Percentiles rank a stretch among this genome's conserved stretches.
phyloP scores from a whole-genome alignment of 2,797 vertebrate species.

The Tadarida brasiliensis region DNA sequence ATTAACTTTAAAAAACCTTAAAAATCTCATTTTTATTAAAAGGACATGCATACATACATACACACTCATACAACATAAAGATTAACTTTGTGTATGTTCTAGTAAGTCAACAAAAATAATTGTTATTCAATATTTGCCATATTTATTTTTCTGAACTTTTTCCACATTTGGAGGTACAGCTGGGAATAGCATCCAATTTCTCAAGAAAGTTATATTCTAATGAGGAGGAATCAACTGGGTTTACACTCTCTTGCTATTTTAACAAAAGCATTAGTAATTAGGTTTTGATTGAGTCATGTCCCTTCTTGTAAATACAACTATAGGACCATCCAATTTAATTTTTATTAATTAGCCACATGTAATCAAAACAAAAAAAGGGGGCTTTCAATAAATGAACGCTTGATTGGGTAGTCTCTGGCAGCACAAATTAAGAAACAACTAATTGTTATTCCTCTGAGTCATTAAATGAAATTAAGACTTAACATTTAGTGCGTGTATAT shows the following conservation, averaged over 20 bases:
- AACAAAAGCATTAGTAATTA: conserved; percentile 45
- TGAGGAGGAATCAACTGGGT: conserved; percentile 17
- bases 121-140: not conserved
- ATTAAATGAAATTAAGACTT: conserved; percentile 45
- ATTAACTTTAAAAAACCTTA: not conserved
- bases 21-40: conserved; percentile 29
- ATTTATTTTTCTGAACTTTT: not conserved
- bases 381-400: not conserved
- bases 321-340: not conserved
- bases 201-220: conserved; percentile 1
- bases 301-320: not conserved
- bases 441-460: conserved; percentile 1
- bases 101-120: not conserved
- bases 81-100: not conserved
- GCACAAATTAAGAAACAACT: conserved; percentile 36
- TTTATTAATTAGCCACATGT: not conserved
- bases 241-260: conserved; percentile 44
- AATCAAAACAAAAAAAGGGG: conserved; percentile 28
- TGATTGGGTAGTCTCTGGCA: not conserved
- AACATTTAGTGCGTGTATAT: not conserved
- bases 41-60: not conserved
- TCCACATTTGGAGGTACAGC: not conserved
- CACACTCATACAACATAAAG: not conserved
- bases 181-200: not conserved
- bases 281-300: conserved; percentile 6